Evolutionary conservation across 2,113 vertebrate genomes (phyloP).

Genomic region (Sisor rabdophorus): DNA sequence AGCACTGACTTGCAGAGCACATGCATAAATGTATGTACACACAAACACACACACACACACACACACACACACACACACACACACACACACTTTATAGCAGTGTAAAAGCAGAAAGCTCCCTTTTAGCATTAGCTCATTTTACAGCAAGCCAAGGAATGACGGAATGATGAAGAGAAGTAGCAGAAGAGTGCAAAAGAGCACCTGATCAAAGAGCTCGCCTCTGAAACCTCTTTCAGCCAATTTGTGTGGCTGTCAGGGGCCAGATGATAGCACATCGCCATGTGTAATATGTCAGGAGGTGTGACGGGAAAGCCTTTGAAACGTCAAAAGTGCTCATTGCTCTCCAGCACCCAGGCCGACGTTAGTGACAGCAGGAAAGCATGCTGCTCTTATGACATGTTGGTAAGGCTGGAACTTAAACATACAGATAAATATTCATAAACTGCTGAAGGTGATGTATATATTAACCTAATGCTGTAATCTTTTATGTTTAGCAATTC

Average conservation of each 20-base stretch:
- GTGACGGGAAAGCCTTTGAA: slow-evolving; percentile 71
- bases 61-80: neutral
- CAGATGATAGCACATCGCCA: slow-evolving; percentile 61
- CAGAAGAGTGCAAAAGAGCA: slow-evolving; percentile 47
- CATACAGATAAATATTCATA: slow-evolving; percentile 20
- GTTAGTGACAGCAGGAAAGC: slow-evolving; percentile 41
- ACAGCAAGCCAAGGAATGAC: slow-evolving; percentile 30
- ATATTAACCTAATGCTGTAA: neutral
- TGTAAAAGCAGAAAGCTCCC: slow-evolving; percentile 5
- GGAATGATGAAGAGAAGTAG: slow-evolving; percentile 38
- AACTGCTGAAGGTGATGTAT: neutral
- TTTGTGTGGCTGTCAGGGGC: slow-evolving; percentile 69
- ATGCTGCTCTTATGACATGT: slow-evolving; percentile 28
- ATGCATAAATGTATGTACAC: neutral
- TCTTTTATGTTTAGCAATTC: slow-evolving; percentile 1
- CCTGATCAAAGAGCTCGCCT: slow-evolving; percentile 64
- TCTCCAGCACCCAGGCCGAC: slow-evolving; percentile 36
- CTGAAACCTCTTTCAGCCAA: slow-evolving; percentile 67
- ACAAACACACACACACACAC: neutral
- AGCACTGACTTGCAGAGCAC: slow-evolving; percentile 7
- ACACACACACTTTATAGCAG: slow-evolving; percentile 7
- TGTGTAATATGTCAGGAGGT: slow-evolving; percentile 66
- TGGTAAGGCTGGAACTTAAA: slow-evolving; percentile 32
- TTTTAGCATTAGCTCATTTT: slow-evolving; percentile 26
- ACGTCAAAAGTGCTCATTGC: slow-evolving; percentile 59